Conservation (phyloP, 2,113 vertebrate genomes). For the Lophochroa leadbeateri region DNA sequence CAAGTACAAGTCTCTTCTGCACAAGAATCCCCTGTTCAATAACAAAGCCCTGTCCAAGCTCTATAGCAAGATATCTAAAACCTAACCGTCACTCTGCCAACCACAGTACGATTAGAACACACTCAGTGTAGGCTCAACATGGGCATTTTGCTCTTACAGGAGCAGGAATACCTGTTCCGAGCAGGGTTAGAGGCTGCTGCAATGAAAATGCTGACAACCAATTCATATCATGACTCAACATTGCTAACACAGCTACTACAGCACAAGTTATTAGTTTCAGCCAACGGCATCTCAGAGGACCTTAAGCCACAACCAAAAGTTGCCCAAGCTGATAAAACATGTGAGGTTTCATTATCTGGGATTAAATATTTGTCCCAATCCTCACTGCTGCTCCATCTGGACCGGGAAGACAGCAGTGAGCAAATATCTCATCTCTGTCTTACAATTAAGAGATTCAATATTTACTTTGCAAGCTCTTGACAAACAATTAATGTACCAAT, state of each 20-base stretch:
- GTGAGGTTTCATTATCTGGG: not conserved
- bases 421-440: not conserved
- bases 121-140: accelerated
- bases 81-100: not conserved
- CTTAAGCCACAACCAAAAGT: accelerated
- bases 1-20: accelerated
- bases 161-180: not conserved
- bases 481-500: not conserved
- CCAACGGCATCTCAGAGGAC: not conserved
- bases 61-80: accelerated
- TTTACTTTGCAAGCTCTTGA: not conserved
- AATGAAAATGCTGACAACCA: not conserved
- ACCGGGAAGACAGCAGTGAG: not conserved
- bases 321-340: not conserved
- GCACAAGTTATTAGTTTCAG: not conserved
- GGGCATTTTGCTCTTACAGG: not conserved
- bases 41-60: not conserved
- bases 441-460: not conserved
- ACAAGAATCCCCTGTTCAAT: accelerated
- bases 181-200: not conserved
- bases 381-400: not conserved
- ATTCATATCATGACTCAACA: not conserved
- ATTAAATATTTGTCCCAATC: not conserved
- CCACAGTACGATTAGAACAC: not conserved
- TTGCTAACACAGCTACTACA: not conserved